Percentiles rank a stretch among this genome's conserved stretches.
Conservation (phyloP, 2,797 vertebrate species). For the Columba guinea region DNA sequence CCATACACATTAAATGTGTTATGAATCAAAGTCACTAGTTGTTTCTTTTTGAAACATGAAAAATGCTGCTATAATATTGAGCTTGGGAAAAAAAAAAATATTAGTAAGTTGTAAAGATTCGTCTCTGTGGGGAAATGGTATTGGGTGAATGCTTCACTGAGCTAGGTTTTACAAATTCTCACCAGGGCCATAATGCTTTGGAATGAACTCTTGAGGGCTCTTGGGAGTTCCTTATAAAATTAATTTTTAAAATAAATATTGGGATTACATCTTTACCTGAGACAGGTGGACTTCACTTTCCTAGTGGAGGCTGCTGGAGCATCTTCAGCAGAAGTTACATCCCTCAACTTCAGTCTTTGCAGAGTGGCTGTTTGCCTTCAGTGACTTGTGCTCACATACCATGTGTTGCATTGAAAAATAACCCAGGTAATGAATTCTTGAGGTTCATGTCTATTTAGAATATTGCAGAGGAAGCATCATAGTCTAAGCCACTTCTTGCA, state of each 20-base stretch:
- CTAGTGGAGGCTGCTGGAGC: not conserved
- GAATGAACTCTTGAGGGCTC: not conserved
- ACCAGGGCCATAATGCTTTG: not conserved
- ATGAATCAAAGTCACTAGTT: constrained; percentile 12
- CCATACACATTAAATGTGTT: not conserved
- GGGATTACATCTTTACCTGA: not conserved
- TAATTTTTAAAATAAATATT: not conserved
- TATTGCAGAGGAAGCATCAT: not conserved
- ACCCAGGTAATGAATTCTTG: not conserved
- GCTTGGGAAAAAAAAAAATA: not conserved
- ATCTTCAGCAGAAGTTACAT: not conserved
- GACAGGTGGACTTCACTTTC: not conserved
- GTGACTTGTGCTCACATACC: not conserved
- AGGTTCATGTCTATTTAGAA: not conserved
- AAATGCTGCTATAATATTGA: not conserved
- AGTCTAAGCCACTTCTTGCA: not conserved
- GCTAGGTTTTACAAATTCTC: not conserved
- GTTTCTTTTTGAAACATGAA: constrained; percentile 4
- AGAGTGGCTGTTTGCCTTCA: not conserved
- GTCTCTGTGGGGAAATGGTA: rapidly evolving
- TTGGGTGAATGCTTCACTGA: not conserved
- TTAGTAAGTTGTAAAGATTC: not conserved
- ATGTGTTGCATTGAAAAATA: rapidly evolving
- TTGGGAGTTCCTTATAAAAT: not conserved
- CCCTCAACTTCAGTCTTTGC: not conserved